Evolutionary conservation across 1,140 invertebrate species (phyloP).

Genomic region (Aphelinus certus): DNA sequence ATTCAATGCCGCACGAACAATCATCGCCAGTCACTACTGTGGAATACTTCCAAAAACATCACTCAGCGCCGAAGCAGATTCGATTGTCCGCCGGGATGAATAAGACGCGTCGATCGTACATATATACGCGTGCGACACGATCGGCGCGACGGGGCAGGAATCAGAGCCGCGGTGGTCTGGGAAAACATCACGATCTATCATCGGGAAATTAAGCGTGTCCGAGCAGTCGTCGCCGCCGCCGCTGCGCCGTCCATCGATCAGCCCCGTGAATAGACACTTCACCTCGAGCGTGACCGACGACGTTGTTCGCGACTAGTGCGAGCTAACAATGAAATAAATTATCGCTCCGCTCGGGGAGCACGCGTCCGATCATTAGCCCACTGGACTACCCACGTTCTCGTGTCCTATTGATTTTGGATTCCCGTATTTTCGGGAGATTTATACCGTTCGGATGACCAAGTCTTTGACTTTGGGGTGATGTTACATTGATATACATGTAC

Average conservation of each 20-base stretch:
- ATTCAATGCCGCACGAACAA: too few relatives aligned
- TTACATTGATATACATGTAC: too few relatives aligned
- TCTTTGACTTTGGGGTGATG: too few relatives aligned
- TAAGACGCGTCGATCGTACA: neutral
- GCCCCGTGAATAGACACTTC: slow-evolving; percentile 45
- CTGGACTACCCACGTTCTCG: too few relatives aligned
- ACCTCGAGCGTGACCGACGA: slow-evolving; percentile 43
- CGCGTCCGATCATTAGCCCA: slow-evolving; percentile 37
- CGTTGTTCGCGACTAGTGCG: neutral
- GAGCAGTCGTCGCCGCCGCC: neutral
- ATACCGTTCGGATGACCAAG: too few relatives aligned
- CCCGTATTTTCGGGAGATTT: too few relatives aligned
- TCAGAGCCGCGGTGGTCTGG: neutral
- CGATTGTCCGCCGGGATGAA: too few relatives aligned
- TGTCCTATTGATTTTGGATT: neutral
- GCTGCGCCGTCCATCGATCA: slow-evolving; percentile 45
- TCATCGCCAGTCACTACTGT: too few relatives aligned
- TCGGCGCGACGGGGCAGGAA: neutral
- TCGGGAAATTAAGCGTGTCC: slow-evolving; percentile 36
- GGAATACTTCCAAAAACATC: too few relatives aligned
- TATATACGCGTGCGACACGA: neutral
- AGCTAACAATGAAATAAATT: slow-evolving; percentile 49
- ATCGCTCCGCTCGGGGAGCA: slow-evolving; percentile 17
- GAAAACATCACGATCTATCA: slow-evolving; percentile 35
- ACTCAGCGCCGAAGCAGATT: too few relatives aligned